phyloP scores from a whole-genome alignment of 2,888 invertebrate species.

The Octodonta nipae region DNA sequence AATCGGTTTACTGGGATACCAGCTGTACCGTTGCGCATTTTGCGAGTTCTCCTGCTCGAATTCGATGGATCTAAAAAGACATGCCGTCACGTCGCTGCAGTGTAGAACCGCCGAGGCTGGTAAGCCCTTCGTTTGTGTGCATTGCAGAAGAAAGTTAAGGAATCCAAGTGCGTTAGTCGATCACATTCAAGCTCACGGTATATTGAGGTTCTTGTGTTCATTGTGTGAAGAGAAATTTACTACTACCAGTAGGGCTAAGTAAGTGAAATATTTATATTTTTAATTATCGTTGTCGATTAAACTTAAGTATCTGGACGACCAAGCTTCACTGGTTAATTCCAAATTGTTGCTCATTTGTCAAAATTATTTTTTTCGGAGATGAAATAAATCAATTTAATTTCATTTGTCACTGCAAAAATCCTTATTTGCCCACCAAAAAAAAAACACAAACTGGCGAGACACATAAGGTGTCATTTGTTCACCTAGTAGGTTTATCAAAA shows the following conservation, averaged over 20 bases:
- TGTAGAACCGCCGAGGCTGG: constrained; percentile 13
- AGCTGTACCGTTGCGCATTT: constrained; percentile 41
- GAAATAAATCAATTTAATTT: no score
- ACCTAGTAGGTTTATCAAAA: no score
- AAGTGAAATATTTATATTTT: no score
- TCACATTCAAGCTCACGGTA: constrained; percentile 48
- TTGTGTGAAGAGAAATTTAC: constrained; percentile 38
- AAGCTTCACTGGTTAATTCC: no score
- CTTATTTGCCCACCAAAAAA: no score
- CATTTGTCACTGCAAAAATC: no score
- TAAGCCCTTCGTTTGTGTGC: constrained; percentile 37
- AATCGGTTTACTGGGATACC: constrained; percentile 19
- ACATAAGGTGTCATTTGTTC: no score
- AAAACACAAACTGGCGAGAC: no score
- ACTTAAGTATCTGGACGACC: no score
- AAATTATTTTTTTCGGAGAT: no score
- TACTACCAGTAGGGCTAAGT: constrained; percentile 24
- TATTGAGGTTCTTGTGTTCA: constrained; percentile 45
- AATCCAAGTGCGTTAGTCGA: constrained; percentile 37
- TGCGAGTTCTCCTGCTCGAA: constrained; percentile 34
- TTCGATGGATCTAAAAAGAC: constrained; percentile 30
- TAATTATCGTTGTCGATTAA: no score
- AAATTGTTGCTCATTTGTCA: no score
- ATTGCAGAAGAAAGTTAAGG: constrained; percentile 38
- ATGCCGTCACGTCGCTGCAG: constrained; percentile 24